Evolutionary conservation across 1,140 invertebrate species (phyloP).

Genomic region (Aphelenchoides fujianensis): DNA sequence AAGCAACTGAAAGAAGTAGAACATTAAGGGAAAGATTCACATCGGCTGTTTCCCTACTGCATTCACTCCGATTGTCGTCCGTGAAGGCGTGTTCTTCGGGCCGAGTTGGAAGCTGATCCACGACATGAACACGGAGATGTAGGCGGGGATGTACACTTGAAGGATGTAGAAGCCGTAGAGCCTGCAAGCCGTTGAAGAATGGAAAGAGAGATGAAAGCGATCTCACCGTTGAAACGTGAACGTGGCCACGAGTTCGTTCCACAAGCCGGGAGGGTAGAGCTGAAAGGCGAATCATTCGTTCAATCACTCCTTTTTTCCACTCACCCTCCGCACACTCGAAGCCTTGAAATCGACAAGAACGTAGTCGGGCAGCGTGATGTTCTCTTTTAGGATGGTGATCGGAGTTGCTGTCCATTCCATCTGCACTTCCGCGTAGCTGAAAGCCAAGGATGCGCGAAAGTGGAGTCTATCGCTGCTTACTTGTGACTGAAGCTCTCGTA

Average conservation of each 20-base stretch:
- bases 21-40: neutral
- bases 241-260: conserved; percentile 60
- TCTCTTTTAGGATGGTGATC: conserved; percentile 55
- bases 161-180: conserved; percentile 41
- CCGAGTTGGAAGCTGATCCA: conserved; percentile 62
- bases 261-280: conserved; percentile 60
- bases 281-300: conserved; percentile 24
- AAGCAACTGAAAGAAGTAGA: conserved; percentile 44
- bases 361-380: conserved; percentile 60
- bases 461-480: too few relatives aligned
- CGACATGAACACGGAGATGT: conserved; percentile 61
- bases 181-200: conserved; percentile 24
- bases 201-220: conserved; percentile 39
- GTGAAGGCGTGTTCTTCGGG: conserved; percentile 56
- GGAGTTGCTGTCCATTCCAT: conserved; percentile 60
- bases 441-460: conserved; percentile 52
- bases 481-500: conserved; percentile 62
- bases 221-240: conserved; percentile 58
- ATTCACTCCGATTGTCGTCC: conserved; percentile 62
- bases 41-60: conserved; percentile 27
- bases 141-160: conserved; percentile 57
- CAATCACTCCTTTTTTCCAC: neutral
- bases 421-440: conserved; percentile 53
- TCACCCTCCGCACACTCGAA: conserved; percentile 40
- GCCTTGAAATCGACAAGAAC: conserved; percentile 59